A percentile compares a stretch with the other conserved stretches of the same genome.
phyloP scores from a whole-genome alignment of 1,140 invertebrate genomes.

The Palaemon carinicauda region DNA sequence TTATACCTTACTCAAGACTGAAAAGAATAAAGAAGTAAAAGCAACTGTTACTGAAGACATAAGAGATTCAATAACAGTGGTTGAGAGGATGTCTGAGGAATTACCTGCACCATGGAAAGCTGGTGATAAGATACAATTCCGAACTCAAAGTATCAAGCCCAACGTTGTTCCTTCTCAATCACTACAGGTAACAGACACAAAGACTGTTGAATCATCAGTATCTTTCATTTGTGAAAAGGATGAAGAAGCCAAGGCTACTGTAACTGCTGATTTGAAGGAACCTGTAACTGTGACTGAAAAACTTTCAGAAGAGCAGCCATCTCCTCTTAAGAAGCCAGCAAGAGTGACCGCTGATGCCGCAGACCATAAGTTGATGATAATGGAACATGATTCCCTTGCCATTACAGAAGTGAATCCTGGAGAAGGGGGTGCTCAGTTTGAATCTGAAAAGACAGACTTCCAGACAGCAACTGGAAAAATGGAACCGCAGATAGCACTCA shows the following conservation, averaged over 20 bases:
- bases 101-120: constrained; percentile 6
- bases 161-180: constrained; percentile 33
- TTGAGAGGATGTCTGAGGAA: constrained; percentile 31
- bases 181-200: constrained; percentile 44
- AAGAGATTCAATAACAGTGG: constrained; percentile 17
- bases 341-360: constrained; percentile 43
- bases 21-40: constrained; percentile 25
- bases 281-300: constrained; percentile 42
- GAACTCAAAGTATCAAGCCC: constrained; percentile 30
- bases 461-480: constrained; percentile 30
- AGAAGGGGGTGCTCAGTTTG: constrained; percentile 45
- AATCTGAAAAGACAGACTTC: constrained; percentile 17
- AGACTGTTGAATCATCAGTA: constrained; percentile 32
- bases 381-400: constrained; percentile 45
- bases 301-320: constrained; percentile 41
- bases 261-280: constrained; percentile 37
- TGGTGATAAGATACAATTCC: constrained; percentile 21
- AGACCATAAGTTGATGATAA: constrained; percentile 27
- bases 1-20: neutral
- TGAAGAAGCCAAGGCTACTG: constrained; percentile 38
- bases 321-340: constrained; percentile 28
- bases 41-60: constrained; percentile 19
- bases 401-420: constrained; percentile 31
- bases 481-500: constrained; percentile 30
- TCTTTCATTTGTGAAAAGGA: constrained; percentile 18